Percentiles rank a stretch among this genome's conserved stretches.
Conservation (phyloP, 1,140 invertebrate genomes). For the Bathynomus jamesi region DNA sequence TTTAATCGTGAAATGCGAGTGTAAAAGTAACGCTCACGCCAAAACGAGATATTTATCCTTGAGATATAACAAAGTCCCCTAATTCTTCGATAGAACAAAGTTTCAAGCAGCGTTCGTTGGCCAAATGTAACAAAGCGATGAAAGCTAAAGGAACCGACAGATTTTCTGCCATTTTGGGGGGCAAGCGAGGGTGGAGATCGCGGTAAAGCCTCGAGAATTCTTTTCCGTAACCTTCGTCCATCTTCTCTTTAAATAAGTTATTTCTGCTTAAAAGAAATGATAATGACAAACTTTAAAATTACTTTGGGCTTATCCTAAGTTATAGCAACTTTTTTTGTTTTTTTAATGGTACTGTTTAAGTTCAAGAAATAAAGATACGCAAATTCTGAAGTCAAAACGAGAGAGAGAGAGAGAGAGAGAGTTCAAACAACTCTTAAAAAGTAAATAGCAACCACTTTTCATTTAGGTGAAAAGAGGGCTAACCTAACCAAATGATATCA, state of each 20-base stretch:
- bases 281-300: no score
- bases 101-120: slow-evolving; percentile 58
- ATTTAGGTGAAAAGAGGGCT: no score
- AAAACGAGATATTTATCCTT: slow-evolving; percentile 15
- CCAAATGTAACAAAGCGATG: slow-evolving; percentile 66
- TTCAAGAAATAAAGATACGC: no score
- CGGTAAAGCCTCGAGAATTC: slow-evolving; percentile 52
- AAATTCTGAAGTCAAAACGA: no score
- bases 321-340: no score
- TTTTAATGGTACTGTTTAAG: no score
- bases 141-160: slow-evolving; percentile 65
- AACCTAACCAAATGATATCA: no score
- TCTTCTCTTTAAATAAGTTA: slow-evolving; percentile 3
- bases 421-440: no score
- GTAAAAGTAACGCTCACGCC: slow-evolving; percentile 8
- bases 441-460: no score
- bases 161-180: slow-evolving; percentile 56
- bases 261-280: neutral
- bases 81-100: slow-evolving; percentile 19
- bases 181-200: slow-evolving; percentile 52
- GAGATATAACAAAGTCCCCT: slow-evolving; percentile 27
- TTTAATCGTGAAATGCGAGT: neutral
- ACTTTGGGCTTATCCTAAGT: no score
- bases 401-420: no score
- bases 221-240: slow-evolving; percentile 10